Base-by-base conservation (phyloP, 1,140 invertebrate species). In the Zaprionus ornatus region DNA sequence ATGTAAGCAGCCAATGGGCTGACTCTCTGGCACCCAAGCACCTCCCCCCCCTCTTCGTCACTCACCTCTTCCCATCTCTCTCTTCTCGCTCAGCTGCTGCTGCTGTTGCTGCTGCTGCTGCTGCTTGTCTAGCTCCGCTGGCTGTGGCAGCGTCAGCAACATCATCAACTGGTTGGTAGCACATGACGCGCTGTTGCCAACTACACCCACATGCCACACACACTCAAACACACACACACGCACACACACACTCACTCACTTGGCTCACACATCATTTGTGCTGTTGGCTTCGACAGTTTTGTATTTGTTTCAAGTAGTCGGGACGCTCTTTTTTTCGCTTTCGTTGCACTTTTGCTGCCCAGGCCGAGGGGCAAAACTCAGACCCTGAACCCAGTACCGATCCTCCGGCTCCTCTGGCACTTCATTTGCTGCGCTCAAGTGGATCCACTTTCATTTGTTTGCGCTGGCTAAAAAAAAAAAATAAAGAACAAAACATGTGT, bases 401-500 rank as follows among this genome's bases (percentile, higher is more conserved):
- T 42, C 64, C 72, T 82, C 60, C 70, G 75, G 75, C 73, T 65
- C 40, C 70, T 65, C 74, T 63, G 75, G 77, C 83, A 91, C 87
- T 91, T 91, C 87, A 91, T 91, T 91, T 91, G 80, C 87, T 79
- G 82, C 87, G 80, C 83, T 91, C 87, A 91, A 91, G 87, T 91
- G 87, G 87, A 91, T 91, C 87, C 87, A 91, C 87, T 91, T 91
- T 91, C 87, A 91, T 91, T 91, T 91, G 87, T 91, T 91, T 91
- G 87, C 82, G 61, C 45, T 77, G 52, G 23, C 54, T 65, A 79
- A 65, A 72, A 82, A 61, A 80, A 79, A 76, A 59, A 77, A 67
- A 25, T 27, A 29, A 23, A 55, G 23, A 55, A 27, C 25, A 55
- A 13, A 63, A 29, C 50, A 21, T 54, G 29, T n/a, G 13, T 7